Evolutionary conservation across 1,140 invertebrate species (phyloP), one percentile per base, ranked within the genome.

Genomic region (Drosophila biarmipes): DNA sequence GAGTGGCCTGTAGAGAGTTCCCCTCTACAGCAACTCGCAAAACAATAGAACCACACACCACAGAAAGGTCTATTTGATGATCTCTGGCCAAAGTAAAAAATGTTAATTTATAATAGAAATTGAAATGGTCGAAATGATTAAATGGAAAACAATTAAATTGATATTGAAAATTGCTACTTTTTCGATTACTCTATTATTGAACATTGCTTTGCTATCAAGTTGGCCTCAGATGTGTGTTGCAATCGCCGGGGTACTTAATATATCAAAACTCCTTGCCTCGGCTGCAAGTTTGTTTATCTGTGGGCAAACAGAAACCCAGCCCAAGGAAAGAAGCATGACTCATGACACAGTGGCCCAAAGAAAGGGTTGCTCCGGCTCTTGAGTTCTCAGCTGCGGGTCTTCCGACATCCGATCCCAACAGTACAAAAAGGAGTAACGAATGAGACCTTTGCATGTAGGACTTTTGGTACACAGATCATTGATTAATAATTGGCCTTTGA

Each of bases 401-500:
- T 57, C 68, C 19, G 62, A 48, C 37, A 57, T 43, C 37, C 46
- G 19, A 49, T 11, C 38, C 45, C 42, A 52, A 55, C n/a, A 17
- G 10, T 46, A 24, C n/a, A 34, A 17, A 34, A 55, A 34, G n/a
- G 15, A 40, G 15, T 40, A 19, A 4, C 15, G 10, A 49, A 62
- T 38, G 34, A 40, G 58, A 24, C 55, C 56, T 37, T 48, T 37
- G 62, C 31, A 61, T 82, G 58, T 69, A 57, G 69, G 63, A 57
- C 80, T 82, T 81, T 80, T 80, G 34, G 66, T 51, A 19, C 46
- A 66, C 78, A 71, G 80, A 74, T 84, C 80, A 82, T 82, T 82
- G 80, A 73, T 78, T 81, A 84, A 79, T 71, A 84, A 82, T 84
- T 84, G 80, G 53, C 57, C 67, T 75, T 79, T 82, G 80, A 82